Conservation (phyloP, 1,140 invertebrate species). For the Paraescarpia echinospica region DNA sequence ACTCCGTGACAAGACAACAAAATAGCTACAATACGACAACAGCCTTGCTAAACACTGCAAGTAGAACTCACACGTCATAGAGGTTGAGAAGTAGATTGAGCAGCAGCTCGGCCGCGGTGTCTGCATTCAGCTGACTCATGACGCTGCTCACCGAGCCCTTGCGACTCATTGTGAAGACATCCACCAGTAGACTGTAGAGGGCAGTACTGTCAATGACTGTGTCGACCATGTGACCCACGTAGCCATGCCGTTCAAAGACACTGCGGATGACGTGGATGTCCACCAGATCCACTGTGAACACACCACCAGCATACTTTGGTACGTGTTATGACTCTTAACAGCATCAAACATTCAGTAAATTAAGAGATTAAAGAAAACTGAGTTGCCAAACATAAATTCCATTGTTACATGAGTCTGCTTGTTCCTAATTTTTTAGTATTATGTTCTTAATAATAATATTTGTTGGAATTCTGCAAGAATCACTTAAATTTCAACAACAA, state of each 20-base stretch:
- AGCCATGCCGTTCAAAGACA: slow-evolving; percentile 67
- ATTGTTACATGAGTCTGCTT: no score
- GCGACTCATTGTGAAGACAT: slow-evolving; percentile 63
- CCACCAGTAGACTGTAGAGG: background rate
- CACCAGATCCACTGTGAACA: slow-evolving; percentile 65
- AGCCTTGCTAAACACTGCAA: background rate
- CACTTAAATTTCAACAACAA: no score
- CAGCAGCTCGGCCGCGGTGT: slow-evolving; percentile 63
- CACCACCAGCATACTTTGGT: slow-evolving; percentile 25
- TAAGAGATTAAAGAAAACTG: no score
- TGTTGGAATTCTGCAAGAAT: no score
- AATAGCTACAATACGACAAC: background rate
- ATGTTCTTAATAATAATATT: no score
- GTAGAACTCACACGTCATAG: slow-evolving; percentile 60
- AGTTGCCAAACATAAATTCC: background rate
- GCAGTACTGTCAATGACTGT: slow-evolving; percentile 62
- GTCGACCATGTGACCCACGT: slow-evolving; percentile 65
- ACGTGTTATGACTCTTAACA: no score
- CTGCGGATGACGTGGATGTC: slow-evolving; percentile 61
- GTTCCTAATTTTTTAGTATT: no score
- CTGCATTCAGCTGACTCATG: slow-evolving; percentile 41
- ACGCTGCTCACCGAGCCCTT: slow-evolving; percentile 46
- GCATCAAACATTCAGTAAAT: no score
- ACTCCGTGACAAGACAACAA: background rate
- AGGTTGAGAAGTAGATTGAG: slow-evolving; percentile 68